These are phyloP conservation scores for Gymnoscopelus braueri DNA, from an alignment of 2,797 vertebrate species.

Conservation along the genomic window DNA sequence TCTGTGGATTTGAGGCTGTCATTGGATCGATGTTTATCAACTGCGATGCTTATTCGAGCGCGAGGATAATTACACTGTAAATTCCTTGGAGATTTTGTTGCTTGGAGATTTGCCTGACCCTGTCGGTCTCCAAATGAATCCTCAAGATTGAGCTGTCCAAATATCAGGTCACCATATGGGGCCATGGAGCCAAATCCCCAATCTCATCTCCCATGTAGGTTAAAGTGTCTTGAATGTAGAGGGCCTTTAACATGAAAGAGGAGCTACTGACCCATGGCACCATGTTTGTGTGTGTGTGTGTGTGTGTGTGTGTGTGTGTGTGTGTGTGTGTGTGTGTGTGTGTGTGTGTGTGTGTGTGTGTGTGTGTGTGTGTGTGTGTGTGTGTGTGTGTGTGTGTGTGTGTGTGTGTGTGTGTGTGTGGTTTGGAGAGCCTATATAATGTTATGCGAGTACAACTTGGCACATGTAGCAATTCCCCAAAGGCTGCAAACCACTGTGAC, in stretches of 20 bases:
- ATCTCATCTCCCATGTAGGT: conserved; percentile 40
- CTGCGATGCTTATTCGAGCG: conserved; percentile 40
- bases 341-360: conserved; percentile 7
- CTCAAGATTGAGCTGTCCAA: conserved; percentile 43
- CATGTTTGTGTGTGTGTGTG: neutral
- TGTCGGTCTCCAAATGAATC: conserved; percentile 37
- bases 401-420: neutral
- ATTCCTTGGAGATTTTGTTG: conserved; percentile 42
- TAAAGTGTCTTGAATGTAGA: conserved; percentile 41
- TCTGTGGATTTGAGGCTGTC: conserved; percentile 37
- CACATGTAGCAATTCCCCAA: too few relatives aligned
- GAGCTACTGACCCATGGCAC: conserved; percentile 46
- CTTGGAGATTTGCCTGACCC: conserved; percentile 15
- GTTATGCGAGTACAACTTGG: too few relatives aligned
- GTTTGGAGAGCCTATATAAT: too few relatives aligned
- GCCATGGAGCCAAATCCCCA: conserved; percentile 42
- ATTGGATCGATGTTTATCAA: conserved; percentile 68
- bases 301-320: conserved; percentile 2
- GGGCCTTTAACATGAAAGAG: conserved; percentile 34
- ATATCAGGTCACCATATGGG: conserved; percentile 67
- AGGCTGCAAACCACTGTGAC: neutral
- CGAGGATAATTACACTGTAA: conserved; percentile 59
- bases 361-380: neutral
- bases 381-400: neutral
- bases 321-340: neutral